These are phyloP conservation scores for Vannuccia rotundouncinata DNA, from an alignment of 2,888 invertebrate genomes.

Conservation along the genomic window DNA sequence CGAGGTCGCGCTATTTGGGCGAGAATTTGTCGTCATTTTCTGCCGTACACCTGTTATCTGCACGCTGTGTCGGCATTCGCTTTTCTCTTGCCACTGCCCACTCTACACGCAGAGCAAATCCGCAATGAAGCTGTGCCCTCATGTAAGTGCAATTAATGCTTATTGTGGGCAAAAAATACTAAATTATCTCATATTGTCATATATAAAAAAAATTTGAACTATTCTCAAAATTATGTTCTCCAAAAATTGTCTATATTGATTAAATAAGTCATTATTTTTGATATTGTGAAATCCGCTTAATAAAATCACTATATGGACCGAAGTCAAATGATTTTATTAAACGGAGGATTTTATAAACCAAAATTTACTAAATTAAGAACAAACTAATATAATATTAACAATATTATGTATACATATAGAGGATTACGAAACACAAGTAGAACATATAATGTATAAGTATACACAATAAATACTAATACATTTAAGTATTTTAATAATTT, in stretches of 20 bases:
- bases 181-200: neutral
- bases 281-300: neutral
- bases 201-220: neutral
- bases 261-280: too few species aligned
- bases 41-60: constrained; percentile 3
- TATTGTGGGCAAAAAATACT: too few species aligned
- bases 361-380: neutral
- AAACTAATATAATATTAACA: neutral
- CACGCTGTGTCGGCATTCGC: constrained; percentile 10
- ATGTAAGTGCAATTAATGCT: neutral
- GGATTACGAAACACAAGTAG: too few species aligned
- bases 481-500: neutral
- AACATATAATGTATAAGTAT: neutral
- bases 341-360: neutral
- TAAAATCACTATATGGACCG: neutral
- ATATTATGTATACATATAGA: too few species aligned
- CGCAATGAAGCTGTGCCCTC: neutral
- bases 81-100: constrained; percentile 7
- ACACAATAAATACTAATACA: neutral
- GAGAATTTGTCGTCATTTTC: constrained; percentile 14
- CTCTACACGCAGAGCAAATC: constrained; percentile 13
- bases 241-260: too few species aligned
- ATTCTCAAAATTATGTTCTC: neutral
- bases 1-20: neutral
- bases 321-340: neutral